These are phyloP conservation scores for Cyaniris semiargus DNA, from an alignment of 2,888 invertebrate species.

Conservation along the genomic window DNA sequence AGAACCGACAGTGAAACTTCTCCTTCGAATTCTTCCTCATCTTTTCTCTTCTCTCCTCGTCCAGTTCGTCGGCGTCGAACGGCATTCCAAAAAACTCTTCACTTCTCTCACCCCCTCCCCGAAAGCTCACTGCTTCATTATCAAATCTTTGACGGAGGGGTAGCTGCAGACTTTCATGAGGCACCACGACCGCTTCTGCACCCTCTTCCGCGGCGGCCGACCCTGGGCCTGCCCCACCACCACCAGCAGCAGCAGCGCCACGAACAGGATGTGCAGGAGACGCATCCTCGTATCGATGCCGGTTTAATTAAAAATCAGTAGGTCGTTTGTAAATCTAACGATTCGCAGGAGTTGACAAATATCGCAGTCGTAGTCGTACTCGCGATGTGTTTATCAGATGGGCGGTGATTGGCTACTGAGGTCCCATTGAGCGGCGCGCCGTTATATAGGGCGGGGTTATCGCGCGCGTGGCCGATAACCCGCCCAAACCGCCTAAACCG, in stretches of 20 bases:
- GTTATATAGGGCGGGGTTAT: slow-evolving; percentile 71
- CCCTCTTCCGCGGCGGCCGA: slow-evolving; percentile 52
- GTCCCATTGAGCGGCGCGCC: slow-evolving; percentile 50
- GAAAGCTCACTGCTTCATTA: slow-evolving; percentile 42
- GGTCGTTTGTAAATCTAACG: slow-evolving; percentile 35
- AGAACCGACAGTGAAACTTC: not conserved
- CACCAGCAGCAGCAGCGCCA: slow-evolving; percentile 51
- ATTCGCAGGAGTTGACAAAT: not conserved
- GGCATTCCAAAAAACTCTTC: not conserved
- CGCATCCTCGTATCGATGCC: slow-evolving; percentile 53
- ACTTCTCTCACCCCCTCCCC: not conserved
- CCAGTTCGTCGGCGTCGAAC: not conserved
- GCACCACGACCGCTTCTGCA: slow-evolving; percentile 55
- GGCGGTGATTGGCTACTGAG: slow-evolving; percentile 60
- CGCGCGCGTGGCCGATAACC: slow-evolving; percentile 74
- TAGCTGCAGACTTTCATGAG: slow-evolving; percentile 67
- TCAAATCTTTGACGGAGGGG: slow-evolving; percentile 48
- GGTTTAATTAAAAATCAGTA: slow-evolving; percentile 22
- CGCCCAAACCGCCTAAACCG: slow-evolving; percentile 54
- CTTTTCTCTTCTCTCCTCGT: not conserved
- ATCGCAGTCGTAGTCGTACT: not conserved
- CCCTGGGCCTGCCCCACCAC: slow-evolving; percentile 47
- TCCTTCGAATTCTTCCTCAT: slow-evolving; percentile 37
- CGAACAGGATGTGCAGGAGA: slow-evolving; percentile 54
- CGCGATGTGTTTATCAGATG: slow-evolving; percentile 50